Percentiles rank a stretch among this genome's conserved stretches.
These are phyloP conservation scores for Silurus aristotelis DNA, from an alignment of 2,797 vertebrate species.

Conservation along the genomic window DNA sequence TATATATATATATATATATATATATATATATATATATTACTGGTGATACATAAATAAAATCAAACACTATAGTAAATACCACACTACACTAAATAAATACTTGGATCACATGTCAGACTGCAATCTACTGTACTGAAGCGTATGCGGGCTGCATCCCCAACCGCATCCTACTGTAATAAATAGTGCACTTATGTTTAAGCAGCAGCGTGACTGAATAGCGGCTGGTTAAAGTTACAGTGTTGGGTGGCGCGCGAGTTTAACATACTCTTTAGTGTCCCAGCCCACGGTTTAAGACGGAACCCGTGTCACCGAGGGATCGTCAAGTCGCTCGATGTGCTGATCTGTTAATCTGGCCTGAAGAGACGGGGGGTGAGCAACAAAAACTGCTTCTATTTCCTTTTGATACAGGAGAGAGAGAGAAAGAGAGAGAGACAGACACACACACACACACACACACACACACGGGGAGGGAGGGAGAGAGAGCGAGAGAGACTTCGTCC, in stretches of 20 bases:
- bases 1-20: no score
- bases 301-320: constrained; percentile 13
- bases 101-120: neutral
- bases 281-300: constrained; percentile 2
- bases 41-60: neutral
- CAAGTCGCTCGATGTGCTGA: constrained; percentile 32
- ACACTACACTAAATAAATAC: neutral
- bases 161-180: neutral
- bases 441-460: no score
- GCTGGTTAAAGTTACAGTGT: neutral
- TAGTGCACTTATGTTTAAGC: neutral
- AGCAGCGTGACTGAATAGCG: neutral
- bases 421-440: constrained; percentile 66
- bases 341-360: constrained; percentile 58
- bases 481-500: constrained; percentile 60
- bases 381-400: constrained; percentile 64
- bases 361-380: constrained; percentile 50
- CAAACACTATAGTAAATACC: no score
- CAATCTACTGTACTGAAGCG: neutral
- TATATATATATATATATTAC: neutral
- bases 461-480: constrained; percentile 52
- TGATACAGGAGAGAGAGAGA: constrained; percentile 62
- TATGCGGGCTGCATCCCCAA: neutral
- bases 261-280: neutral
- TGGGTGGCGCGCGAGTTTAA: neutral